Conservation (phyloP, 2,113 vertebrate genomes). For the Megatriorchis doriae region DNA sequence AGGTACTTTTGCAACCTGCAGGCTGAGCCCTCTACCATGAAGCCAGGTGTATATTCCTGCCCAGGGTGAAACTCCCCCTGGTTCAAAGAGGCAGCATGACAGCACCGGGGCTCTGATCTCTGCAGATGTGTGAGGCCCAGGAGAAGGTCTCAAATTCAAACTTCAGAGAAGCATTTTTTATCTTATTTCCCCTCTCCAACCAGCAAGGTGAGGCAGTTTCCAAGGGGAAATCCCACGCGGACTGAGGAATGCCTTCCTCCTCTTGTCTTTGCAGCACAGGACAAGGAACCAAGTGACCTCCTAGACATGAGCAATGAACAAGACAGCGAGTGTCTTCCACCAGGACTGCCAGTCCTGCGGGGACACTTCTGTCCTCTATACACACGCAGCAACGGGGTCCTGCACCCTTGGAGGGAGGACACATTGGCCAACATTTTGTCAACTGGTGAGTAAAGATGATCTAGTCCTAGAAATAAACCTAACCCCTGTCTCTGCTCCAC, state of each 20-base stretch:
- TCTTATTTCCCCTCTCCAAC: neutral
- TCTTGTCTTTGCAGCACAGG: neutral
- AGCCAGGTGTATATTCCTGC: slow-evolving; percentile 15
- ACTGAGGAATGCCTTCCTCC: neutral
- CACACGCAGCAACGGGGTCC: neutral
- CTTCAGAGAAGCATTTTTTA: neutral
- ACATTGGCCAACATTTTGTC: neutral
- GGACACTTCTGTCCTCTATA: neutral
- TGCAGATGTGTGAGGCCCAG: neutral
- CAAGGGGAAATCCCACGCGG: neutral
- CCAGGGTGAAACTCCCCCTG: neutral
- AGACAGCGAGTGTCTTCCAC: fast-evolving
- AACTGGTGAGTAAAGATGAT: neutral
- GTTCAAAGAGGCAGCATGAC: neutral
- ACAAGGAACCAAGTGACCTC: neutral
- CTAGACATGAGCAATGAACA: neutral
- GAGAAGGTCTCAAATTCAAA: neutral
- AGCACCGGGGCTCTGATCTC: neutral
- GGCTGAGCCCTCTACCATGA: neutral
- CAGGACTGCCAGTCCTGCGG: neutral
- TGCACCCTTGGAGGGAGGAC: neutral
- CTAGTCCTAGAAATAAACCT: neutral
- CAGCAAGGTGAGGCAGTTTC: neutral
- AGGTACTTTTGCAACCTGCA: neutral
- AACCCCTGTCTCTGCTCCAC: neutral